These are phyloP conservation scores for Microctenopoma stevenorrisi DNA, from an alignment of 2,797 vertebrate species.

Conservation along the genomic window DNA sequence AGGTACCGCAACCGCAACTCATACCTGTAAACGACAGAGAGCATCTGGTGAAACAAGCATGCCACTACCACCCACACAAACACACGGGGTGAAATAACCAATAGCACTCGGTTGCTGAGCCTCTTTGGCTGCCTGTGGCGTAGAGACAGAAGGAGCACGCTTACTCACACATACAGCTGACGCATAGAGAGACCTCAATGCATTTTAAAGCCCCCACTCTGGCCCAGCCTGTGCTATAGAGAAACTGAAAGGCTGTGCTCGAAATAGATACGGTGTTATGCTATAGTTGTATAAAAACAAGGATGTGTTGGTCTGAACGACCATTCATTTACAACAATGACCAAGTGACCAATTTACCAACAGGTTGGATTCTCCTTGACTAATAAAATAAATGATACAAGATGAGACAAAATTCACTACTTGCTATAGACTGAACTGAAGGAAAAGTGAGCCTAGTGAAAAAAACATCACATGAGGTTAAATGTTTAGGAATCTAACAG, in stretches of 20 bases:
- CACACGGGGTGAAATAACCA: neutral
- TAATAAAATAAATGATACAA: no score
- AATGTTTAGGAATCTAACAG: neutral
- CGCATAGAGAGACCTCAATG: constrained; percentile 10
- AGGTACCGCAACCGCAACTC: constrained; percentile 97
- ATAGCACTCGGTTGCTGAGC: neutral
- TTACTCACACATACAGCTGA: constrained; percentile 37
- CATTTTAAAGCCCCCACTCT: constrained; percentile 2
- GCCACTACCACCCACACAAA: neutral
- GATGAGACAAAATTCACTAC: no score
- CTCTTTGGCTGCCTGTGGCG: constrained; percentile 8
- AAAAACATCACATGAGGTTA: neutral
- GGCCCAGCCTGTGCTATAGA: neutral
- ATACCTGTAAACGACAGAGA: constrained; percentile 85
- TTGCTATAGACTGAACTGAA: no score
- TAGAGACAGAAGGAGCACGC: constrained; percentile 16
- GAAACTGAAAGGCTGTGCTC: neutral
- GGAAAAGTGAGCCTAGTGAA: no score
- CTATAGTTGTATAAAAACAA: no score
- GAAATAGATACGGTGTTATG: neutral
- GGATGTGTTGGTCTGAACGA: neutral
- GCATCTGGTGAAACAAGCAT: neutral
- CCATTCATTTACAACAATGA: no score
- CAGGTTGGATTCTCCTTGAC: neutral
- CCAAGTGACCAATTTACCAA: neutral